phyloP scores from a whole-genome alignment of 2,113 vertebrate species.

The Sebastes schlegelii region DNA sequence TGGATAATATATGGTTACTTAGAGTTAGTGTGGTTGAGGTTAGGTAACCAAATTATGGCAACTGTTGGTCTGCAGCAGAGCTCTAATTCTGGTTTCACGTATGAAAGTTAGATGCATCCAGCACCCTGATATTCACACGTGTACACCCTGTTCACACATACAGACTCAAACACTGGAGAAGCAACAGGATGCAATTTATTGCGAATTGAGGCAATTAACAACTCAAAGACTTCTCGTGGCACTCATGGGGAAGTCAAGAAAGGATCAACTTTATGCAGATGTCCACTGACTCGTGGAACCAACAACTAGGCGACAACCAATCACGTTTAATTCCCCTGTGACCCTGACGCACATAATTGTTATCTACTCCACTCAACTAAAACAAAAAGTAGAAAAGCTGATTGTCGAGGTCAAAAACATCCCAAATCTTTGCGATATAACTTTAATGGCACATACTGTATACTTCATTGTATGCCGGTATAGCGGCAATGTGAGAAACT shows the following conservation, averaged over 20 bases:
- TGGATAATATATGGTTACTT: not conserved
- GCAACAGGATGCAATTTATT: not conserved
- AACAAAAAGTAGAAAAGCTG: not conserved
- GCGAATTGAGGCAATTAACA: not conserved
- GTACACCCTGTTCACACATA: not conserved
- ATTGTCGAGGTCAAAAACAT: not conserved
- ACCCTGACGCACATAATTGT: not conserved
- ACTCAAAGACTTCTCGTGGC: not conserved
- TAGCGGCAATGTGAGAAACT: not conserved
- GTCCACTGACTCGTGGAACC: not conserved
- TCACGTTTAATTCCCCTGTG: not conserved
- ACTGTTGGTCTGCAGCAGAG: conserved; percentile 5
- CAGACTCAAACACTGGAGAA: not conserved
- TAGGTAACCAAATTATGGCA: conserved; percentile 19
- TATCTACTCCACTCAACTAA: not conserved
- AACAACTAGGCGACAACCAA: not conserved
- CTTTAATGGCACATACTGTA: not conserved
- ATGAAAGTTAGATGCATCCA: not conserved
- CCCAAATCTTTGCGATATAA: not conserved
- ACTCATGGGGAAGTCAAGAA: not conserved
- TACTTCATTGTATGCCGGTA: not conserved
- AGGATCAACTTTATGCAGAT: not conserved
- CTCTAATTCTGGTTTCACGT: not conserved
- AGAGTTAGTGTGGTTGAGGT: conserved; percentile 16
- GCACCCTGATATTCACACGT: not conserved